Conservation (phyloP, 2,888 invertebrate species). For the Brachypalpus laphriformis region DNA sequence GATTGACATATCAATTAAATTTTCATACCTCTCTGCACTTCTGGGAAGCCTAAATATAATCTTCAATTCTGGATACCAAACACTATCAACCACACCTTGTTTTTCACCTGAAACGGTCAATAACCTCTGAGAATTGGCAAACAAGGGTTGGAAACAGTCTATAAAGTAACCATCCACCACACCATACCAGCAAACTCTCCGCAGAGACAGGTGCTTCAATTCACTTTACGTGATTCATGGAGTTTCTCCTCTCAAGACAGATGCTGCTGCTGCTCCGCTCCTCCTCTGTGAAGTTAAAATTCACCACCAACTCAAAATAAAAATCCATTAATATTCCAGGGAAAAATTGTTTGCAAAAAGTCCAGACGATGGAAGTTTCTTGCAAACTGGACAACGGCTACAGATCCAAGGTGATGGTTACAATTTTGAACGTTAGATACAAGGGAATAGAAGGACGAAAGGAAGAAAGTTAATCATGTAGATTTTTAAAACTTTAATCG, state of each 20-base stretch:
- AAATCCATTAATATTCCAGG: conserved; percentile 55
- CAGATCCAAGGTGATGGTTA: conserved; percentile 31
- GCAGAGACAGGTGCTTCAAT: conserved; percentile 67
- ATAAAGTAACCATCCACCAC: conserved; percentile 9
- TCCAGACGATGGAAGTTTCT: conserved; percentile 38
- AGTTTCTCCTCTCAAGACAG: conserved; percentile 41
- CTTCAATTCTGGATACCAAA: conserved; percentile 23
- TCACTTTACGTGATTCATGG: conserved; percentile 66
- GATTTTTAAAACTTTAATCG: conserved; percentile 57
- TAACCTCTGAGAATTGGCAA: conserved; percentile 21
- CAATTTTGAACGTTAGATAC: neutral
- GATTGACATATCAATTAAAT: conserved; percentile 72
- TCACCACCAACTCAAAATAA: conserved; percentile 35
- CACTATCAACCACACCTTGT: conserved; percentile 52
- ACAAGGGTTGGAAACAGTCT: conserved; percentile 59
- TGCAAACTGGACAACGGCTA: neutral
- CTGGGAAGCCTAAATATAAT: conserved; percentile 36
- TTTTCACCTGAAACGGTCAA: conserved; percentile 52
- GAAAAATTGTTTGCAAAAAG: conserved; percentile 36
- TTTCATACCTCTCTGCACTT: conserved; percentile 6
- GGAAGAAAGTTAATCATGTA: too few species aligned
- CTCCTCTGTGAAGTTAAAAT: conserved; percentile 46
- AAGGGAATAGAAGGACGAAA: neutral
- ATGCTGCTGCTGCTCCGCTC: too few species aligned
- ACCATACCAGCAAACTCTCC: neutral